phyloP scores from a whole-genome alignment of 2,797 vertebrate genomes.

The Hirundo rustica region DNA sequence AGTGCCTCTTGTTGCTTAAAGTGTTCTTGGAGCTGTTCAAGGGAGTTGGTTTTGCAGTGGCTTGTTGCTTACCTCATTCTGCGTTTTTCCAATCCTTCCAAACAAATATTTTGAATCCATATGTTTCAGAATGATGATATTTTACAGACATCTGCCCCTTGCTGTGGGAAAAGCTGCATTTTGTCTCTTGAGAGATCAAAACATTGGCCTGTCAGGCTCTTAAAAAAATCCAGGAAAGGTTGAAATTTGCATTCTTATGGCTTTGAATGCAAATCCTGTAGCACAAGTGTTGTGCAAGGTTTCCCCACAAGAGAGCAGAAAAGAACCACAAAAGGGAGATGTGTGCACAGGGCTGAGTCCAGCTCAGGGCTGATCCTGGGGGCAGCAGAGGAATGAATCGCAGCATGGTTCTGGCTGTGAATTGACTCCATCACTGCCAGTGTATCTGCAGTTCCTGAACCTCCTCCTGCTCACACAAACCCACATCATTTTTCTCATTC shows the following conservation, averaged over 20 bases:
- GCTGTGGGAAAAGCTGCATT: not conserved
- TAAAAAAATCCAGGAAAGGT: not conserved
- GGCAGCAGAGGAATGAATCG: not conserved
- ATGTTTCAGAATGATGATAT: not conserved
- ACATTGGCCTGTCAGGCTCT: not conserved
- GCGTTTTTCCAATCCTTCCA: not conserved
- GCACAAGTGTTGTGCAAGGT: not conserved
- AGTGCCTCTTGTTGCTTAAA: not conserved
- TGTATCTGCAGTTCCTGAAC: not conserved
- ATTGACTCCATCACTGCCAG: not conserved
- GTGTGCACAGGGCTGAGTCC: not conserved
- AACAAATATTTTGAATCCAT: not conserved
- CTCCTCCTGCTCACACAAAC: not conserved
- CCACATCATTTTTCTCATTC: fast-evolving
- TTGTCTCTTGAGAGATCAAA: not conserved
- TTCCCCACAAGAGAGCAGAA: slow-evolving; percentile 74
- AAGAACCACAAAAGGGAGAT: not conserved
- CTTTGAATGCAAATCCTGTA: not conserved
- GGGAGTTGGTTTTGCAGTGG: not conserved
- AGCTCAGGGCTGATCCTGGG: not conserved
- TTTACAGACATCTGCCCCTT: not conserved
- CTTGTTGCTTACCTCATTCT: not conserved
- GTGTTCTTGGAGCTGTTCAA: not conserved
- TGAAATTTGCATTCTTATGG: not conserved
- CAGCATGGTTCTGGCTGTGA: not conserved